phyloP scores from a whole-genome alignment of 2,888 invertebrate genomes.

The Eumacrocentrus americanus region DNA sequence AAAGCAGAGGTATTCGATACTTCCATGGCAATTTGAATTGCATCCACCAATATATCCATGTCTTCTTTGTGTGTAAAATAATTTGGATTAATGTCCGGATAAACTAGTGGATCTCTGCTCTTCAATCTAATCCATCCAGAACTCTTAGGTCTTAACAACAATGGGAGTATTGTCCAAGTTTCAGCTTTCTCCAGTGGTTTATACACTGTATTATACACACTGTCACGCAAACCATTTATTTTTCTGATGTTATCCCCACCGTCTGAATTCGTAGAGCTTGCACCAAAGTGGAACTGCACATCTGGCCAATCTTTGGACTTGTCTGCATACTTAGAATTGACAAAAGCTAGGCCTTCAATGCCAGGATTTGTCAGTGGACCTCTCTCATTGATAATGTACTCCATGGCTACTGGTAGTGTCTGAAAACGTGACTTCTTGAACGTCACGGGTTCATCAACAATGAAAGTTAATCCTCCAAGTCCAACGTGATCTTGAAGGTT shows the following conservation, averaged over 20 bases:
- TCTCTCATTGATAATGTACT: conserved; percentile 79
- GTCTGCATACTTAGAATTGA: conserved; percentile 87
- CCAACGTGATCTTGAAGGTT: conserved; percentile 90
- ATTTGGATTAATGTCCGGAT: conserved; percentile 89
- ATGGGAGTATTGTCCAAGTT: conserved; percentile 83
- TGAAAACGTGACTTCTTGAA: conserved; percentile 80
- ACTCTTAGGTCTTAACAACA: conserved; percentile 84
- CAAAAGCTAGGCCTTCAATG: conserved; percentile 85
- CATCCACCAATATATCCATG: conserved; percentile 78
- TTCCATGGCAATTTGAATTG: conserved; percentile 82
- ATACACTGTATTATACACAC: conserved; percentile 84
- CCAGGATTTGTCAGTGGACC: conserved; percentile 84
- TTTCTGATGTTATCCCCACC: conserved; percentile 80
- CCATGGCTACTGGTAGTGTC: conserved; percentile 77
- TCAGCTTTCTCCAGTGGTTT: conserved; percentile 80
- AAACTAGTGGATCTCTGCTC: conserved; percentile 79
- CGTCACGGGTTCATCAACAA: conserved; percentile 80
- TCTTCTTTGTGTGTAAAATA: conserved; percentile 89
- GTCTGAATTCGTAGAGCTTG: conserved; percentile 84
- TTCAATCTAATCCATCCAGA: conserved; percentile 85
- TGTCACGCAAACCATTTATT: conserved; percentile 77
- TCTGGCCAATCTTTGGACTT: conserved; percentile 80
- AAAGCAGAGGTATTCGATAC: conserved; percentile 82
- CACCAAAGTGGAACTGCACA: conserved; percentile 85
- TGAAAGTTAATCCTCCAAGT: conserved; percentile 81